These are phyloP conservation scores for Natrix natrix DNA, from an alignment of 2,797 vertebrate genomes.

Conservation along the genomic window DNA sequence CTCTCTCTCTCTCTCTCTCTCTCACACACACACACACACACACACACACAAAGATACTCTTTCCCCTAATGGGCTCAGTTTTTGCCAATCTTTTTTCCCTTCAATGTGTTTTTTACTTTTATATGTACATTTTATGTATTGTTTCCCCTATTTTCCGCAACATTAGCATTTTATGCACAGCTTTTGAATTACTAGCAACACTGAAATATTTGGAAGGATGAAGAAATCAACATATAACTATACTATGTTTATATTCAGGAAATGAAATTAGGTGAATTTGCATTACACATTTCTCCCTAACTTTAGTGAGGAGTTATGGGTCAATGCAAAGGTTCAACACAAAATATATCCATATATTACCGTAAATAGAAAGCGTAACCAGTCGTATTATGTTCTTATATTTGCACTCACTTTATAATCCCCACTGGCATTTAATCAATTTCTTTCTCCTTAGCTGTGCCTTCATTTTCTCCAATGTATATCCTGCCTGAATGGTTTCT, in stretches of 20 bases:
- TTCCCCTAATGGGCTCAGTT: not conserved
- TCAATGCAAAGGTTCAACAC: constrained; percentile 12
- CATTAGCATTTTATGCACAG: not conserved
- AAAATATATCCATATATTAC: constrained; percentile 45
- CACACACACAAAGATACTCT: too few relatives aligned
- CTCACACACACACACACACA: too few relatives aligned
- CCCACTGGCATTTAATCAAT: not conserved
- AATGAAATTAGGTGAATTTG: not conserved
- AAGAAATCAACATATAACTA: not conserved
- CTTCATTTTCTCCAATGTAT: not conserved
- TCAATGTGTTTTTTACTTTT: not conserved
- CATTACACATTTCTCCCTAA: not conserved
- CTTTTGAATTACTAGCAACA: not conserved
- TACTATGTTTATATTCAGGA: not conserved
- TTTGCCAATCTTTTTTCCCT: not conserved
- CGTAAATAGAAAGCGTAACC: constrained; percentile 8
- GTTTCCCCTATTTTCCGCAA: not conserved
- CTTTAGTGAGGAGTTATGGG: not conserved
- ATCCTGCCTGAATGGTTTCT: not conserved
- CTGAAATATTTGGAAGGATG: not conserved
- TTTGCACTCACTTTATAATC: constrained; percentile 23
- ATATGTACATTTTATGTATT: not conserved
- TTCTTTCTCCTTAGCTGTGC: not conserved
- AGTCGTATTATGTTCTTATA: not conserved
- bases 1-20: too few relatives aligned